phyloP scores from a whole-genome alignment of 2,113 vertebrate genomes.

The Brachyistius frenatus region DNA sequence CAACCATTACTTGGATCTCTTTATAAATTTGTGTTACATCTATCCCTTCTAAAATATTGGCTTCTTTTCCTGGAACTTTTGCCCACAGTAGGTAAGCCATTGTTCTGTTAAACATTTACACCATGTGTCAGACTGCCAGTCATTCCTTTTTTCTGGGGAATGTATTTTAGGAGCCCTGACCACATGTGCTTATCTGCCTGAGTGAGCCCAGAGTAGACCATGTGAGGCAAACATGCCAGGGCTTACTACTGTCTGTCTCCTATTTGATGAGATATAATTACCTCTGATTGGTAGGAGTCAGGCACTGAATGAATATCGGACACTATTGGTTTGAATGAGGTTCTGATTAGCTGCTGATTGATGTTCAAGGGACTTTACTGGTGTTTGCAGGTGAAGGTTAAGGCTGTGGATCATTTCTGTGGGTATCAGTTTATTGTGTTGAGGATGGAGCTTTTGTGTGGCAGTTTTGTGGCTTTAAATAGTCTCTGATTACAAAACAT shows the following conservation, averaged over 20 bases:
- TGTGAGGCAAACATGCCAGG: slow-evolving; percentile 75
- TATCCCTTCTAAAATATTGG: slow-evolving; percentile 6
- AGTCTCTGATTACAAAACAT: slow-evolving; percentile 16
- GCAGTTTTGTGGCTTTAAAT: slow-evolving; percentile 35
- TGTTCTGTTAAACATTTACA: slow-evolving; percentile 75
- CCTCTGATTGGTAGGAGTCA: slow-evolving; percentile 38
- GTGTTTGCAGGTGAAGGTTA: slow-evolving; percentile 17
- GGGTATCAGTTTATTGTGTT: slow-evolving; percentile 25
- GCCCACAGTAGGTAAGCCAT: slow-evolving; percentile 62
- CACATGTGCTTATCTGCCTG: slow-evolving; percentile 79
- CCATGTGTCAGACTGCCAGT: slow-evolving; percentile 60
- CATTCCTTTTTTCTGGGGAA: slow-evolving; percentile 77
- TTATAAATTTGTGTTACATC: slow-evolving; percentile 1
- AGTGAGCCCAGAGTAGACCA: slow-evolving; percentile 73
- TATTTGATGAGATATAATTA: slow-evolving; percentile 55
- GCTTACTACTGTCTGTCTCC: slow-evolving; percentile 65
- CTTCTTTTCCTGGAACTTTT: slow-evolving; percentile 58
- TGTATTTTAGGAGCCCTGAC: slow-evolving; percentile 82
- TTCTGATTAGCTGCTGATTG: slow-evolving; percentile 15
- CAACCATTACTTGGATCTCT: neutral
- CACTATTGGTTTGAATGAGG: slow-evolving; percentile 20
- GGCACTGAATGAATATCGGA: neutral
- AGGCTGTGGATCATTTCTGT: slow-evolving; percentile 29
- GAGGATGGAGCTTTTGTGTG: slow-evolving; percentile 5
- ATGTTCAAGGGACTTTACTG: slow-evolving; percentile 2